Base-by-base conservation (phyloP, 1,140 invertebrate genomes). In the Papilio glaucus region DNA sequence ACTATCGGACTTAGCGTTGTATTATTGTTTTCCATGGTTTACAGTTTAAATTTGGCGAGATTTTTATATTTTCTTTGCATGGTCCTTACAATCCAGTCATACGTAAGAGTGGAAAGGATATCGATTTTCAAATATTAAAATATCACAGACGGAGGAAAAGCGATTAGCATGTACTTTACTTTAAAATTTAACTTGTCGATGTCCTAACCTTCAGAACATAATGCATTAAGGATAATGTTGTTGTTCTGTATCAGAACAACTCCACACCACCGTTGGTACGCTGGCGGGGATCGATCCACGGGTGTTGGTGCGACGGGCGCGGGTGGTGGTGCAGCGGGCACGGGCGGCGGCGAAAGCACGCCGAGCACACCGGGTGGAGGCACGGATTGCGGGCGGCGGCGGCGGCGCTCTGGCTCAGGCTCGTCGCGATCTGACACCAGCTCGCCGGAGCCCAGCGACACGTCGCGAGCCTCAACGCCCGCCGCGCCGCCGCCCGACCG, bases 361-460 rank as follows among this genome's bases (percentile, higher is more conserved):
- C 89, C 89, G 21, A 91, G 88, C 76, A 90, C 88, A 73, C 89
- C 89, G 63, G 88, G 86, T 72, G 89, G 85, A 38, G 85, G 78
- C 18, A 84, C 83, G 24, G 87, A 87, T 72, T 75, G 79, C 63
- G 83, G 80, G 13, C 84, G 84, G 74, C 85, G 86, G 65, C 84
- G 85, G 57, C 83, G 86, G 39, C 81, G 79, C 71, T 90, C 88
- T 21, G 89, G 85, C 75, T 91, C 88, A 24, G 89, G 80, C 77
- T 91, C 85, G 61, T 91, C 86, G 78, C 85, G 86, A 74, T 88
- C 87, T 57, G 85, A 91, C 76, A 87, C 89, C 72, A 86, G 81
- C 75, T 90, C 88, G 62, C 86, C 88, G 2, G 89, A 90, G 79
- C 87, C 86, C 63, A 90, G 87, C 80, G 87, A 91, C 77, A 90